These are phyloP conservation scores for Elegia similella DNA, from an alignment of 2,888 invertebrate genomes.

Conservation along the genomic window DNA sequence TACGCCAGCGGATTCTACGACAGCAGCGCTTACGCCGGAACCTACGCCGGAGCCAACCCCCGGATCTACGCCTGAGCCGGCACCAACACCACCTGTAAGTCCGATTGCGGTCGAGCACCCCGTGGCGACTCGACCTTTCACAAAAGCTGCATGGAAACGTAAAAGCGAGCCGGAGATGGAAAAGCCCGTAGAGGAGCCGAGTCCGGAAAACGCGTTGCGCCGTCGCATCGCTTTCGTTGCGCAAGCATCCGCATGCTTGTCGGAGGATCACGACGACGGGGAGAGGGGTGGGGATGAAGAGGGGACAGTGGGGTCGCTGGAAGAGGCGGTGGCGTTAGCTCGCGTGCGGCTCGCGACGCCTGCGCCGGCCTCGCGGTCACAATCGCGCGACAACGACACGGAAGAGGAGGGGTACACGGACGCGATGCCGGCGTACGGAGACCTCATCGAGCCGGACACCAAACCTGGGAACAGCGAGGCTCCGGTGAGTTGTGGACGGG, in stretches of 20 bases:
- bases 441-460: conserved; percentile 72
- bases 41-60: conserved; percentile 24
- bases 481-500: conserved; percentile 54
- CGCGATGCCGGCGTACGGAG: conserved; percentile 78
- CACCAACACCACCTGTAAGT: conserved; percentile 46
- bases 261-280: conserved; percentile 75
- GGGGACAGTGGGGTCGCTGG: conserved; percentile 79
- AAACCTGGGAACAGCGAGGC: conserved; percentile 51
- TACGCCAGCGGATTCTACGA: not conserved
- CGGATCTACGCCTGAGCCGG: conserved; percentile 30
- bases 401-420: conserved; percentile 73
- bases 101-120: conserved; percentile 72
- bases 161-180: conserved; percentile 64
- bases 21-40: conserved; percentile 4
- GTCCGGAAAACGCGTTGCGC: conserved; percentile 67
- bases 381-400: conserved; percentile 65
- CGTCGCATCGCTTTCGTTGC: conserved; percentile 80
- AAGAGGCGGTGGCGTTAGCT: conserved; percentile 76
- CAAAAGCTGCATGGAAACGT: conserved; percentile 78
- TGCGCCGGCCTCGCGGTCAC: conserved; percentile 60
- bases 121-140: conserved; percentile 77
- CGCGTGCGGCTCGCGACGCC: conserved; percentile 69
- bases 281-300: conserved; percentile 62
- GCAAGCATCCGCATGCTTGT: conserved; percentile 73
- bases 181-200: conserved; percentile 68